Evolutionary conservation across 2,888 invertebrate genomes (phyloP).

Genomic region (Keiferia lycopersicella): DNA sequence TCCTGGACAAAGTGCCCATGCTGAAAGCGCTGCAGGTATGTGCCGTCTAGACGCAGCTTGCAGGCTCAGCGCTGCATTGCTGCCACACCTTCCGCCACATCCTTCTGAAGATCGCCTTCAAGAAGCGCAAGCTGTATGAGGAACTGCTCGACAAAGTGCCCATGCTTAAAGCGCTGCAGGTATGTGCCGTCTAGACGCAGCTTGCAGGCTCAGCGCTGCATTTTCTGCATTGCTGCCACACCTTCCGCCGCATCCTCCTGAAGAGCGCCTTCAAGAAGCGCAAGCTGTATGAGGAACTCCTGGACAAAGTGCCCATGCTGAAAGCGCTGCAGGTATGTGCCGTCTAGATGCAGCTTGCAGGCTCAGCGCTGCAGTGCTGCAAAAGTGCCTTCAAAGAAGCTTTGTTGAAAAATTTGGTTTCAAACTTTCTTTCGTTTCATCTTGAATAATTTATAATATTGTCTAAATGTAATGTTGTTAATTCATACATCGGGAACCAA

Average conservation of each 20-base stretch:
- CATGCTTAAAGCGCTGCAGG: slow-evolving; percentile 97
- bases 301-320: slow-evolving; percentile 96
- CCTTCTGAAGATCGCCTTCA: slow-evolving; percentile 97
- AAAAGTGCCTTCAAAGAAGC: too few relatives aligned
- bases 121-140: slow-evolving; percentile 99
- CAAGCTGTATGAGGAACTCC: slow-evolving; percentile 97
- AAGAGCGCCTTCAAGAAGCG: slow-evolving; percentile 96
- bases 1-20: slow-evolving; percentile 97
- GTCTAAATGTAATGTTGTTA: too few relatives aligned
- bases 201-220: too few relatives aligned
- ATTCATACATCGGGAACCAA: too few relatives aligned
- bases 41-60: background rate
- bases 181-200: slow-evolving; percentile 50
- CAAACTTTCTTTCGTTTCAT: too few relatives aligned
- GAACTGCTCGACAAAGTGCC: slow-evolving; percentile 94
- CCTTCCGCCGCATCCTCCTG: slow-evolving; percentile 59
- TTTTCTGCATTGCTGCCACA: too few relatives aligned
- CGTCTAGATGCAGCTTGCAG: background rate
- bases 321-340: slow-evolving; percentile 83
- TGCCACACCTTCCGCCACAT: slow-evolving; percentile 93
- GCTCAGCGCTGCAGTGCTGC: too few relatives aligned
- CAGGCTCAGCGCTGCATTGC: background rate
- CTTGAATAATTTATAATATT: too few relatives aligned
- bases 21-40: slow-evolving; percentile 86
- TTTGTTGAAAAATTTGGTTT: too few relatives aligned